phyloP scores from a whole-genome alignment of 2,113 vertebrate genomes.

The Lethenteron reissneri region DNA sequence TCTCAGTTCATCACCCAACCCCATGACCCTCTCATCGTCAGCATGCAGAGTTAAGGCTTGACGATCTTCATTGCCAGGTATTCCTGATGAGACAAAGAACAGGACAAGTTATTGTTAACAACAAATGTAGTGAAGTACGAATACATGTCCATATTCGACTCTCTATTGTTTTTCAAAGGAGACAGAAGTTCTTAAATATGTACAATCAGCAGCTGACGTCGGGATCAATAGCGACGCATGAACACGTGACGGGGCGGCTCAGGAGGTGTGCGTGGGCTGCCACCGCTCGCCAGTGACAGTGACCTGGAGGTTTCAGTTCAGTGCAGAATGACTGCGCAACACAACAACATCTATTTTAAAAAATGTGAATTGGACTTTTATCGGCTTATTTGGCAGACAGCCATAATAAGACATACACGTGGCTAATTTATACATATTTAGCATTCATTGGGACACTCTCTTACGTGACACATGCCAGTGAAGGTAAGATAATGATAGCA shows the following conservation, averaged over 20 bases:
- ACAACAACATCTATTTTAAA: too few relatives aligned
- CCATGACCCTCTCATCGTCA: too few relatives aligned
- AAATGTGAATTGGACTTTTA: too few relatives aligned
- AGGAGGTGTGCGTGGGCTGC: neutral
- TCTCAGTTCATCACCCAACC: too few relatives aligned
- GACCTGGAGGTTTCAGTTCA: too few relatives aligned
- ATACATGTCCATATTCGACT: neutral
- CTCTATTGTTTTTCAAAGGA: neutral
- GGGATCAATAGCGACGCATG: neutral
- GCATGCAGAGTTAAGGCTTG: neutral
- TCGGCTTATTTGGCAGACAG: too few relatives aligned
- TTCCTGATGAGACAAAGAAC: neutral
- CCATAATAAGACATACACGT: too few relatives aligned
- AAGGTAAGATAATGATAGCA: too few relatives aligned
- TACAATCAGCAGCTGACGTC: neutral
- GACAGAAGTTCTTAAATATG: neutral
- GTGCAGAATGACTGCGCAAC: too few relatives aligned
- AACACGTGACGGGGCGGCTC: neutral
- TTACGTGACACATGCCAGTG: too few relatives aligned
- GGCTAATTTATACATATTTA: too few relatives aligned
- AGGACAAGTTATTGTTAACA: neutral
- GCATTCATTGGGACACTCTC: too few relatives aligned
- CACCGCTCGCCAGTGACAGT: neutral
- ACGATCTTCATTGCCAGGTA: constrained; percentile 5
- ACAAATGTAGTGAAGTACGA: neutral